Evolutionary conservation across 2,888 invertebrate species (phyloP), one percentile per base, ranked within the genome.

Genomic region (Pandemis heparana): DNA sequence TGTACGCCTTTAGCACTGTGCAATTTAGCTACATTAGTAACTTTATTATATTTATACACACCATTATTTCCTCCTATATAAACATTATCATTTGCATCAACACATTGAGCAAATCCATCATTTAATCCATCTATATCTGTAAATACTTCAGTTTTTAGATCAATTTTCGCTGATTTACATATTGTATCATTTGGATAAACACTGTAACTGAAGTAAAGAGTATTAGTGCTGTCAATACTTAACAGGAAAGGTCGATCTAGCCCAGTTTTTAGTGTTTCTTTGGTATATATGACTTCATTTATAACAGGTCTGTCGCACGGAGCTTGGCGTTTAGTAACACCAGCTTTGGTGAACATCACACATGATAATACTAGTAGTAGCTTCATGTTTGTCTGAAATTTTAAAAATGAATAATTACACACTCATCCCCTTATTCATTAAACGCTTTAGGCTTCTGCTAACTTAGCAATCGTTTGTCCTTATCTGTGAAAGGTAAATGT

Each of bases 11-110:
- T 83, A 39, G 80, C 86, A 2, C 82, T 87, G 10, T 86, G 68
- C 0, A 84, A 77, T 75, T 87, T 85, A 8, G 86, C 85, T 78
- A 82, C 83, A 72, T 92, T 85, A 0, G 77, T 81, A 8, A 77
- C 82, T 1, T 82, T 80, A 6, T 18, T 43, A 43, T 16, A 67
- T 61, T 71, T 71, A 12, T 67, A 71, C 9, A 71, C 61, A 4
- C 71, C 71, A 38, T 71, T 61, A 12, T 32, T 53, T 8, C 61
- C 66, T 10, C 71, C 71, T 12, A 71, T 71, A 12, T 67, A 71
- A 41, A 71, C 51, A 4, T 67, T 66, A 12, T 60, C 16, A 5
- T 66, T 71, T 16, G 3, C 51, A 14, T 61, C 61, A 16, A 67
- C 61, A 5, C 61, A 32, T 67, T 67, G 71, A 16, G 71, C 71